These are phyloP conservation scores for Yponomeuta cagnagella DNA, from an alignment of 2,888 invertebrate species.

Conservation along the genomic window DNA sequence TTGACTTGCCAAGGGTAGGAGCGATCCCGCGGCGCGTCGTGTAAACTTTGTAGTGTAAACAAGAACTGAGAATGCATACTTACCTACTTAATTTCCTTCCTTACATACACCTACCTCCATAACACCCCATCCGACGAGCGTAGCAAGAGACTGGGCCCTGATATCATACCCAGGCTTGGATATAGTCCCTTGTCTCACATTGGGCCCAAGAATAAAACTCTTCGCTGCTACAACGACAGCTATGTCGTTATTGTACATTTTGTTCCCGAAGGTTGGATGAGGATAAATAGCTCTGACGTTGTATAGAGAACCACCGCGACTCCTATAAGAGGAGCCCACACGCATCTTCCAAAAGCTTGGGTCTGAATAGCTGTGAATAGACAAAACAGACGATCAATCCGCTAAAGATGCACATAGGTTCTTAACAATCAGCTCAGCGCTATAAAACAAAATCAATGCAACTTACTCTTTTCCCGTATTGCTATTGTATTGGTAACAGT, in stretches of 20 bases:
- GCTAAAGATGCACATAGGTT: too few relatives aligned
- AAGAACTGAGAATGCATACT: neutral
- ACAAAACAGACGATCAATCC: neutral
- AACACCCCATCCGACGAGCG: constrained; percentile 61
- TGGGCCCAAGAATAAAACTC: constrained; percentile 40
- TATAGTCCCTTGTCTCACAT: constrained; percentile 54
- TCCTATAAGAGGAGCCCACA: constrained; percentile 57
- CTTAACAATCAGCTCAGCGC: too few relatives aligned
- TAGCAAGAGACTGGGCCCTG: constrained; percentile 42
- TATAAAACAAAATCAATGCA: too few relatives aligned
- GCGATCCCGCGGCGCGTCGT: too few relatives aligned
- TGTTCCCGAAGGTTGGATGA: constrained; percentile 49
- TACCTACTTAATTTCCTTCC: neutral
- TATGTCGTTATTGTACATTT: constrained; percentile 55
- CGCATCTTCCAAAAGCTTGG: constrained; percentile 58
- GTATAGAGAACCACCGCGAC: constrained; percentile 47
- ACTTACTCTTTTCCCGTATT: constrained; percentile 55
- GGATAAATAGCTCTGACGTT: constrained; percentile 49
- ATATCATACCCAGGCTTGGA: constrained; percentile 50
- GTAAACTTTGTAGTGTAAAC: too few relatives aligned
- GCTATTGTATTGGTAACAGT: constrained; percentile 58
- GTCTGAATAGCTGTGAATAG: constrained; percentile 44
- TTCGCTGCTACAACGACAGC: constrained; percentile 47
- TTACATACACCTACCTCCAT: neutral
- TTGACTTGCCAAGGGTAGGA: too few relatives aligned